Evolutionary conservation across 2,113 vertebrate species (phyloP).

Genomic region (Lepus timidus): DNA sequence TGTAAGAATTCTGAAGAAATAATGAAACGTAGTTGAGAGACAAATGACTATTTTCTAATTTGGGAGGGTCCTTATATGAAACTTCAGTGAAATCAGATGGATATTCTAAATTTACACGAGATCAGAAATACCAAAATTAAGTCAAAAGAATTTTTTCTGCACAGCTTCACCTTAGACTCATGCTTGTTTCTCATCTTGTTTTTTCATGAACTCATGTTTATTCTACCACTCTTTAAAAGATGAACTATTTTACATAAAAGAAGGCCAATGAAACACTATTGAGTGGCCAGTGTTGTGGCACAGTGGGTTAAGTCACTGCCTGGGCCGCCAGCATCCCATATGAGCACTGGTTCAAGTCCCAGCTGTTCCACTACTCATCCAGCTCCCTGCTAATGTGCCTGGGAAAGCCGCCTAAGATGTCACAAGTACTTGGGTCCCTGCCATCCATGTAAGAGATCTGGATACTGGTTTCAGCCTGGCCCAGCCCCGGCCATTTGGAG

Average conservation of each 20-base stretch:
- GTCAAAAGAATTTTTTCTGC: not conserved
- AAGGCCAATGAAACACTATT: not conserved
- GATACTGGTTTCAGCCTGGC: too few species aligned
- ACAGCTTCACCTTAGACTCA: not conserved
- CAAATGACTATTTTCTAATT: slow-evolving; percentile 6
- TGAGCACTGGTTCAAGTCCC: too few species aligned
- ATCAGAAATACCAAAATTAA: slow-evolving; percentile 9
- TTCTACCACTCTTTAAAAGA: slow-evolving; percentile 21
- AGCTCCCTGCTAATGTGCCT: too few species aligned
- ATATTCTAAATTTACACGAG: not conserved
- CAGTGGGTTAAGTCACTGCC: too few species aligned
- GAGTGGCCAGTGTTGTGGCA: too few species aligned
- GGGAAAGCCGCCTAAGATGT: too few species aligned
- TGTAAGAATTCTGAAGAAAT: slow-evolving; percentile 29
- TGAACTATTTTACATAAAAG: slow-evolving; percentile 2
- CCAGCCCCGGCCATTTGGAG: too few species aligned
- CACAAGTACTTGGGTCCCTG: too few species aligned
- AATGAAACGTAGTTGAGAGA: not conserved
- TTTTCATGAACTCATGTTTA: not conserved
- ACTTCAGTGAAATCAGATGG: slow-evolving; percentile 1
- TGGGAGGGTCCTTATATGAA: not conserved
- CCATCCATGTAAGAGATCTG: too few species aligned
- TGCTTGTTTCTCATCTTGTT: not conserved
- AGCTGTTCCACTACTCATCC: too few species aligned
- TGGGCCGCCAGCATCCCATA: too few species aligned